These are phyloP conservation scores for Zaprionus ornatus DNA, from an alignment of 1,140 invertebrate genomes.

Conservation along the genomic window DNA sequence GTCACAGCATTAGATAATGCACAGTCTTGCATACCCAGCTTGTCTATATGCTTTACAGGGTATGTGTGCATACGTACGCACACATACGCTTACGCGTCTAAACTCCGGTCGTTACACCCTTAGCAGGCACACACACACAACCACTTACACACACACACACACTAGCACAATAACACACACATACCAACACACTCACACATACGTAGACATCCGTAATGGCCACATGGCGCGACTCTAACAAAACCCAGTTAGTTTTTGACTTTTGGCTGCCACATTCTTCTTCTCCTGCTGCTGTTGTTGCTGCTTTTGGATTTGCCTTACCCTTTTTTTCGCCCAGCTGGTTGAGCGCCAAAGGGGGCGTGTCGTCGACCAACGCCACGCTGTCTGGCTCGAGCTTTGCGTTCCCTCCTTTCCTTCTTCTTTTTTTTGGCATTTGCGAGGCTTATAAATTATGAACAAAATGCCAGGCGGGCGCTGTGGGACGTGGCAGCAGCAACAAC, in stretches of 20 bases:
- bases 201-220: conserved; percentile 56
- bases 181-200: conserved; percentile 19
- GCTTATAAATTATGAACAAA: conserved; percentile 78
- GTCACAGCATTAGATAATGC: no score
- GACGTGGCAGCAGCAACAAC: not conserved
- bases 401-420: not conserved
- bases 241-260: conserved; percentile 74
- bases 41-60: conserved; percentile 9
- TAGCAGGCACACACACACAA: conserved; percentile 12
- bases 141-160: conserved; percentile 9
- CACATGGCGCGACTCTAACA: conserved; percentile 76
- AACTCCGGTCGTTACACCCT: conserved; percentile 46
- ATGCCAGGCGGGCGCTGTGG: conserved; percentile 27
- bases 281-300: not conserved
- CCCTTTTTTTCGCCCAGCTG: conserved; percentile 54
- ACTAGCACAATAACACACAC: no score
- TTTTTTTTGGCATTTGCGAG: conserved; percentile 49
- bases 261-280: conserved; percentile 41
- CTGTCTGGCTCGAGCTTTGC: conserved; percentile 57
- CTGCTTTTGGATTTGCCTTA: conserved; percentile 39
- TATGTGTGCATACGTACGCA: conserved; percentile 29
- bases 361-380: conserved; percentile 66
- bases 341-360: conserved; percentile 42
- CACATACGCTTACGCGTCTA: conserved; percentile 29
- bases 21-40: no score